A percentile compares a stretch with the other conserved stretches of the same genome.
These are phyloP conservation scores for Phortica variegata DNA, from an alignment of 1,140 invertebrate genomes.

Conservation along the genomic window DNA sequence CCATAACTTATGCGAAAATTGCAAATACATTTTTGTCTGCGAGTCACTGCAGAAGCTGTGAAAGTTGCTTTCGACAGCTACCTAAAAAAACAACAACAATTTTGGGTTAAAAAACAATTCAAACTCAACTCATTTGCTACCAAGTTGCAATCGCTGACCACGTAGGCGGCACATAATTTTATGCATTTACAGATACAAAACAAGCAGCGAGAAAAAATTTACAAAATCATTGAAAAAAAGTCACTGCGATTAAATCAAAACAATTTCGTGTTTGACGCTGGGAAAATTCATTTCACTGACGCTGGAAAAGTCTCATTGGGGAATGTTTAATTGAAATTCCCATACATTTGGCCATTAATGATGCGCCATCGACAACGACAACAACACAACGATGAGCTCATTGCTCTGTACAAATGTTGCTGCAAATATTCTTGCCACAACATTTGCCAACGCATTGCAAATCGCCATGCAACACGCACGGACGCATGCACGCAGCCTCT, in stretches of 20 bases:
- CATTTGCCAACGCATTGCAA: constrained; percentile 5
- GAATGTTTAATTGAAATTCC: constrained; percentile 31
- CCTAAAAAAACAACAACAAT: constrained; percentile 6
- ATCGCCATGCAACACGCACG: constrained; percentile 2
- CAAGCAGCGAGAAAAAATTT: background rate
- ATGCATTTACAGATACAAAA: constrained; percentile 29
- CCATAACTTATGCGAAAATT: constrained; percentile 12
- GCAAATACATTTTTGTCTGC: constrained; percentile 1
- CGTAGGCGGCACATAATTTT: constrained; percentile 37
- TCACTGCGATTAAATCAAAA: constrained; percentile 6
- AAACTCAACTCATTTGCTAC: background rate
- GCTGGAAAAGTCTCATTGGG: constrained; percentile 27
- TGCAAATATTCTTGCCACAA: constrained; percentile 11
- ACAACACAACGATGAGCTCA: constrained; percentile 1
- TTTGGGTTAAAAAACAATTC: constrained; percentile 1
- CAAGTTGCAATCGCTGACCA: constrained; percentile 17
- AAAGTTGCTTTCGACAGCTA: constrained; percentile 3
- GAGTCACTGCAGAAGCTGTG: constrained; percentile 15
- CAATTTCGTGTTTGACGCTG: background rate
- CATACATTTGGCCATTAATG: constrained; percentile 30
- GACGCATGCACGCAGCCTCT: background rate
- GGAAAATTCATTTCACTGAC: constrained; percentile 1
- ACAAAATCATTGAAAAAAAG: constrained; percentile 13
- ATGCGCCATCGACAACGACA: constrained; percentile 2
- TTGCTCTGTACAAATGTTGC: constrained; percentile 13